phyloP scores from a whole-genome alignment of 2,888 invertebrate species.

The Brenthis hecate region DNA sequence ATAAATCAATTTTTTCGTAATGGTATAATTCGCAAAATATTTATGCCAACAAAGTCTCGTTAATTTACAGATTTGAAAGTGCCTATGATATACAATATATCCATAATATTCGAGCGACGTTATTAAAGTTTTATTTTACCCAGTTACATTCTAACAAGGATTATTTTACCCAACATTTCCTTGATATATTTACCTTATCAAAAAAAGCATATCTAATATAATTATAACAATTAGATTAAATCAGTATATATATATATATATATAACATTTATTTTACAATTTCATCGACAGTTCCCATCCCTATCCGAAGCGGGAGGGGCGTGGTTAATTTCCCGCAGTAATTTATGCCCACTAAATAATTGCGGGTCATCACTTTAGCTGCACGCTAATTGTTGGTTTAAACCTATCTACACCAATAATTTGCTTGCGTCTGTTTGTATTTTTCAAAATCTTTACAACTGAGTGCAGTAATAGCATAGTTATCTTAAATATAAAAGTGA shows the following conservation, averaged over 20 bases:
- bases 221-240: no score
- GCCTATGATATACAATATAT: no score
- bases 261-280: not conserved
- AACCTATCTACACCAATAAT: conserved; percentile 44
- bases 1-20: no score
- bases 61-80: no score
- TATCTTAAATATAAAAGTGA: not conserved
- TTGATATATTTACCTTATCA: no score
- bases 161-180: no score
- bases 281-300: conserved; percentile 44
- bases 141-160: no score
- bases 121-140: no score
- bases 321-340: conserved; percentile 71
- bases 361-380: conserved; percentile 62
- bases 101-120: no score
- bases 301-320: conserved; percentile 65
- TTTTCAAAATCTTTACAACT: conserved; percentile 23
- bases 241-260: not conserved
- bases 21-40: no score
- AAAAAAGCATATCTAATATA: no score
- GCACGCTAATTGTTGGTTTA: conserved; percentile 62
- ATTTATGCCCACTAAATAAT: conserved; percentile 78
- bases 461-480: not conserved
- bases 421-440: conserved; percentile 36
- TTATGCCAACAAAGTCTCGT: no score